phyloP scores from a whole-genome alignment of 1,140 invertebrate species.

The Drosophila baimaii region DNA sequence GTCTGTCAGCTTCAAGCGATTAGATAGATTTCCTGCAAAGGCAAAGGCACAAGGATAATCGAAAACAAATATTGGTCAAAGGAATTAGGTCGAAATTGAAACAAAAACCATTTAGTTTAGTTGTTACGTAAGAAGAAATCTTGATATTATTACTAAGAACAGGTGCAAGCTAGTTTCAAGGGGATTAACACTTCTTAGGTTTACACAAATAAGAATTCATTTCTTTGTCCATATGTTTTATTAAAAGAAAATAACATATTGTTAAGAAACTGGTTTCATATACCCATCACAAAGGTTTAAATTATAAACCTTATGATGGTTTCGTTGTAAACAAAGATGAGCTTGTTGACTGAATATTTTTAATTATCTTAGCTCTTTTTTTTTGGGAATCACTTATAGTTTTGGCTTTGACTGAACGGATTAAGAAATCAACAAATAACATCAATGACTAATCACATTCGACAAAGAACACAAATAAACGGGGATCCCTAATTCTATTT shows the following conservation, averaged over 20 bases:
- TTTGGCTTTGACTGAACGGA: not conserved
- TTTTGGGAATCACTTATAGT: not conserved
- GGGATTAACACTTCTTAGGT: not conserved
- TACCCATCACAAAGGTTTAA: not conserved
- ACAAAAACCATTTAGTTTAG: not conserved
- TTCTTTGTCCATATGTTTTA: no score
- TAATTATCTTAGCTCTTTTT: not conserved
- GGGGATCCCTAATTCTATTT: not conserved
- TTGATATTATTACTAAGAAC: not conserved
- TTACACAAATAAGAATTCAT: not conserved
- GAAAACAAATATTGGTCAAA: not conserved
- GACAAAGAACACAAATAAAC: not conserved
- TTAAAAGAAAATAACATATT: not conserved
- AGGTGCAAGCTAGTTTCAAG: not conserved
- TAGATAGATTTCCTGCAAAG: slow-evolving; percentile 1
- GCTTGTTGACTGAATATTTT: not conserved
- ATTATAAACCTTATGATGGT: not conserved
- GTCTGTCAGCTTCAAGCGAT: slow-evolving; percentile 17
- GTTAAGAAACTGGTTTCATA: not conserved
- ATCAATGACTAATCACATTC: not conserved
- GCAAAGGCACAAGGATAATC: not conserved
- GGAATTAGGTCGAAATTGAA: not conserved
- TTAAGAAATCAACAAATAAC: not conserved
- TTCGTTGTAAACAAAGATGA: not conserved
- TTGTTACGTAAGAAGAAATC: not conserved